Conservation (phyloP, 64 coral and sea anemone species). For the Porites australiensis region DNA sequence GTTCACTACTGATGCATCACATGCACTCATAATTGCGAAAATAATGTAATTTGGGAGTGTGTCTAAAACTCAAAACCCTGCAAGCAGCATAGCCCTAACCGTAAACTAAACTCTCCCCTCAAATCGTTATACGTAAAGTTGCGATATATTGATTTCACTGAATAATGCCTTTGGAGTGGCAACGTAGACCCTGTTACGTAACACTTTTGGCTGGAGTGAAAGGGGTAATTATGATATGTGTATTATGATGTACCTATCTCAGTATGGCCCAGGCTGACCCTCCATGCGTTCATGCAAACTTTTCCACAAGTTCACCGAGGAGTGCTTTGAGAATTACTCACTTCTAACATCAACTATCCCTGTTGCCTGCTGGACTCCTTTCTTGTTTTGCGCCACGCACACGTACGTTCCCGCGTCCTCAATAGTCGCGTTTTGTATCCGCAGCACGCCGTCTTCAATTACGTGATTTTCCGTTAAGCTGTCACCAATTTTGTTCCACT, state of each 20-base stretch:
- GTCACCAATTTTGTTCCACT: slow-evolving; percentile 86
- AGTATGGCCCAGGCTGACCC: neutral
- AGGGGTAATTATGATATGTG: neutral
- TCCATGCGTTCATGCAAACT: neutral
- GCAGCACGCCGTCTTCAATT: slow-evolving; percentile 49
- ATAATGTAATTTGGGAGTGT: too few relatives aligned
- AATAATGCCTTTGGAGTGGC: too few relatives aligned
- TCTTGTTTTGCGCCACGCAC: slow-evolving; percentile 79
- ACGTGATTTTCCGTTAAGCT: slow-evolving; percentile 75
- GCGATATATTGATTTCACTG: too few relatives aligned
- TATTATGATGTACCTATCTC: neutral
- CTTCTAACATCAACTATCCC: slow-evolving; percentile 73
- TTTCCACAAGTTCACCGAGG: neutral
- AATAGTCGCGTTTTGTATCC: slow-evolving; percentile 59
- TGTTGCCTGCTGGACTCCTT: slow-evolving; percentile 86
- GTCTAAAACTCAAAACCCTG: too few relatives aligned
- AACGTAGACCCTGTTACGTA: too few relatives aligned
- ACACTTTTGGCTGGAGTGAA: neutral
- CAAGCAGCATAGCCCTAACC: too few relatives aligned
- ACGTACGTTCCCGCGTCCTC: slow-evolving; percentile 88
- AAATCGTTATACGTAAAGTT: too few relatives aligned
- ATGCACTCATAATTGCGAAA: too few relatives aligned
- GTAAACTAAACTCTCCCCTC: too few relatives aligned
- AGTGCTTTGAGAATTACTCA: slow-evolving; percentile 39
- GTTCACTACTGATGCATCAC: too few relatives aligned